A percentile compares a stretch with the other conserved stretches of the same genome.
These are phyloP conservation scores for Bombus haemorrhoidalis DNA, from an alignment of 1,140 invertebrate genomes.

Conservation along the genomic window DNA sequence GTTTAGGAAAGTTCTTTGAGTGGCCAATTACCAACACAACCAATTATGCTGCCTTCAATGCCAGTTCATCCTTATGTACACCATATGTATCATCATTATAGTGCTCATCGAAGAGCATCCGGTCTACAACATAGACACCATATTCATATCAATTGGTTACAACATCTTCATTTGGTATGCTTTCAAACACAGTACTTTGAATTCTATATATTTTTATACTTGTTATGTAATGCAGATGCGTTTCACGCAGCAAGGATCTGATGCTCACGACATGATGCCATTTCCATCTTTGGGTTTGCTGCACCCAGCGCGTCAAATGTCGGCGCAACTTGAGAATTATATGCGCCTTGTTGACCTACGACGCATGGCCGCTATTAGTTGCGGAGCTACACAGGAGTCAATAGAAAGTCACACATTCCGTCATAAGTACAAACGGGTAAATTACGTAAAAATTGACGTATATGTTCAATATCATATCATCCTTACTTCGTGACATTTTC, in stretches of 20 bases:
- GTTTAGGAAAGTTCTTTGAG: constrained; percentile 67
- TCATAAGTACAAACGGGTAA: constrained; percentile 91
- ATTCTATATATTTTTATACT: background rate
- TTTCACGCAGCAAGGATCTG: constrained; percentile 63
- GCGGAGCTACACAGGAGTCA: constrained; percentile 88
- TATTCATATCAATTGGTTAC: constrained; percentile 82
- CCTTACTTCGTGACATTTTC: constrained; percentile 26
- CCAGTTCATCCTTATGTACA: constrained; percentile 84
- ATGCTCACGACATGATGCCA: constrained; percentile 79
- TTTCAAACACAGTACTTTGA: background rate
- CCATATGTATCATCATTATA: constrained; percentile 87
- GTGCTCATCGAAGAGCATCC: constrained; percentile 69
- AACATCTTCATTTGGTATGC: constrained; percentile 62
- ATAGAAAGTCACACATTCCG: constrained; percentile 94
- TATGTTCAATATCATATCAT: background rate
- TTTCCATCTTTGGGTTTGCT: constrained; percentile 82
- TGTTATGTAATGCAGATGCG: background rate
- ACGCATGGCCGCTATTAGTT: constrained; percentile 83
- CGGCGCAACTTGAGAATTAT: constrained; percentile 80
- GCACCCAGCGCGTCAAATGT: background rate
- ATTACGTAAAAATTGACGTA: background rate
- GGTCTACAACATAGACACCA: constrained; percentile 81
- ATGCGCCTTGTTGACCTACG: constrained; percentile 84
- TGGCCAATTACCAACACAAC: constrained; percentile 38
- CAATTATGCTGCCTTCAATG: constrained; percentile 68